A percentile compares a stretch with the other conserved stretches of the same genome.
Conservation (phyloP, 2,113 vertebrate species). For the Vulpes lagopus region DNA sequence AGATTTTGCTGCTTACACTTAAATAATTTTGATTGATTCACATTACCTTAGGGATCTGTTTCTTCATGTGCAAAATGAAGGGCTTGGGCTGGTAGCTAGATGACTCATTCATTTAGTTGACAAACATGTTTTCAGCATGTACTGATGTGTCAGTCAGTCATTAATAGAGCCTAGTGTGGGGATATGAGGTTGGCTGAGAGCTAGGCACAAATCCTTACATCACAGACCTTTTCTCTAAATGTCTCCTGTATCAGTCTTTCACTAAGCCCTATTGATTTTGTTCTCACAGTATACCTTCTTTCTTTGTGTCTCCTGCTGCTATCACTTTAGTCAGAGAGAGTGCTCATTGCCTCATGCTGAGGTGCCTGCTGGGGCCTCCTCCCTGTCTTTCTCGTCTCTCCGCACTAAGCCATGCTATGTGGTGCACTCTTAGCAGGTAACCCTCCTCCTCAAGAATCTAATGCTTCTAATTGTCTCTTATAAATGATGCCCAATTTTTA, state of each 20-base stretch:
- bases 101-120: background rate
- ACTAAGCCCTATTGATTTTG: background rate
- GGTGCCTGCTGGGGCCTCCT: background rate
- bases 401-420: background rate
- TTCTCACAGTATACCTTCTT: background rate
- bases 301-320: background rate
- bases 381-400: background rate
- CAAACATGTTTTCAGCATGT: background rate
- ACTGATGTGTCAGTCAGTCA: background rate
- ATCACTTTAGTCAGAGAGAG: background rate
- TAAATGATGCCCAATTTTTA: background rate
- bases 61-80: background rate
- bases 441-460: background rate
- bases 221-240: background rate
- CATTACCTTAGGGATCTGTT: background rate
- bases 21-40: constrained; percentile 12
- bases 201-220: background rate
- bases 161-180: background rate
- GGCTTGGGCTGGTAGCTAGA: background rate
- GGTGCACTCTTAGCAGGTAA: background rate
- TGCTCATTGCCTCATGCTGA: background rate
- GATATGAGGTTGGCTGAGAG: background rate
- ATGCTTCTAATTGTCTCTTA: background rate
- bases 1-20: background rate
- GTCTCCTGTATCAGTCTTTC: background rate